A percentile compares a stretch with the other conserved stretches of the same genome.
Conservation (phyloP, 2,888 invertebrate species). For the Perizoma flavofasciatum region DNA sequence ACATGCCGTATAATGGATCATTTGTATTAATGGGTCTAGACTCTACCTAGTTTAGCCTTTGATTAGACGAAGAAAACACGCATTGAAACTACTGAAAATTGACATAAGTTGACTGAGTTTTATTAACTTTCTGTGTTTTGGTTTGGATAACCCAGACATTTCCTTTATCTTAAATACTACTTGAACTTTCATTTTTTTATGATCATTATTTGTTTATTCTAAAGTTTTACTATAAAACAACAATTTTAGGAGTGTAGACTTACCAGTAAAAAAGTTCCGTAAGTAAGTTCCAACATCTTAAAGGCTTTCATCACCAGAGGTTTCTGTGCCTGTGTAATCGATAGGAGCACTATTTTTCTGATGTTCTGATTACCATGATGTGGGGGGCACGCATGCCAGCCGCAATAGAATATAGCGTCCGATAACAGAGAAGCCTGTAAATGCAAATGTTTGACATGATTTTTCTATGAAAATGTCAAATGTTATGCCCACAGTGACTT, state of each 20-base stretch:
- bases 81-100: not conserved
- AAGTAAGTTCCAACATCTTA: slow-evolving; percentile 72
- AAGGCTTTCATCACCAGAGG: slow-evolving; percentile 77
- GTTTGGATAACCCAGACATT: not conserved
- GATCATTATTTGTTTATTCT: not conserved
- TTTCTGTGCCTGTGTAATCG: slow-evolving; percentile 64
- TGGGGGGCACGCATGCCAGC: slow-evolving; percentile 62
- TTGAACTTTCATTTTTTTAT: too few species aligned
- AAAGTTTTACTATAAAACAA: too few species aligned
- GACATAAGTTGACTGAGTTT: not conserved
- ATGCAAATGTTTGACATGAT: not conserved
- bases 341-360: slow-evolving; percentile 58
- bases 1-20: slow-evolving; percentile 5
- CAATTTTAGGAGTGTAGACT: slow-evolving; percentile 7
- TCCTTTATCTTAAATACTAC: too few species aligned
- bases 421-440: slow-evolving; percentile 65
- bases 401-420: slow-evolving; percentile 71
- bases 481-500: too few species aligned
- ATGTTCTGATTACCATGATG: slow-evolving; percentile 47
- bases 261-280: slow-evolving; percentile 67
- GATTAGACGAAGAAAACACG: not conserved
- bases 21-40: slow-evolving; percentile 11
- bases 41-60: not conserved
- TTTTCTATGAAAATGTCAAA: too few species aligned
- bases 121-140: not conserved